A percentile compares a stretch with the other conserved stretches of the same genome.
phyloP scores from a whole-genome alignment of 2,888 invertebrate species.

The Dynastes tityus region DNA sequence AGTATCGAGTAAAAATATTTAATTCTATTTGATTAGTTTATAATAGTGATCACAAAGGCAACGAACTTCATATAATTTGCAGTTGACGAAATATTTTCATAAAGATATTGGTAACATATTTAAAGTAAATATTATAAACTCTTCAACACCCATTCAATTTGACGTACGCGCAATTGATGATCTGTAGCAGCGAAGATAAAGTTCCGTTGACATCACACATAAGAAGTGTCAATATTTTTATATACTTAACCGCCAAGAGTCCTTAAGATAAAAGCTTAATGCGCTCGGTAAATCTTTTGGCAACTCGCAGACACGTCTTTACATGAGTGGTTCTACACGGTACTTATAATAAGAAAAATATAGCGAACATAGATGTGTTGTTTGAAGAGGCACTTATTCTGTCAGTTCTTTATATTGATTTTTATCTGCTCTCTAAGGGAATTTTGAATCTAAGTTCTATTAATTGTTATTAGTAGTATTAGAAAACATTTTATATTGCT shows the following conservation, averaged over 20 bases:
- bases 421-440: too few relatives aligned
- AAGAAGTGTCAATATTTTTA: conserved; percentile 23
- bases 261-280: conserved; percentile 37
- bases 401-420: too few relatives aligned
- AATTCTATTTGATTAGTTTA: too few relatives aligned
- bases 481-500: too few relatives aligned
- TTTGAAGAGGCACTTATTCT: background rate
- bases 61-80: too few relatives aligned
- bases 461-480: too few relatives aligned
- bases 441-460: too few relatives aligned
- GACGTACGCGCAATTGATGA: background rate
- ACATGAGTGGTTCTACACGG: conserved; percentile 2
- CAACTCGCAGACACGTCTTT: background rate
- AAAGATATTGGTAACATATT: background rate
- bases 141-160: background rate
- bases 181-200: background rate
- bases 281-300: conserved; percentile 26
- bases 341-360: background rate
- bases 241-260: conserved; percentile 21
- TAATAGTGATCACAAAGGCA: too few relatives aligned
- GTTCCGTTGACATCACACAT: background rate
- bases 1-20: too few relatives aligned
- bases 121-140: conserved; percentile 3
- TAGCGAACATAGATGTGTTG: too few relatives aligned
- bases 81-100: background rate